Evolutionary conservation across 2,888 invertebrate genomes (phyloP), one percentile per base, ranked within the genome.

Genomic region (Tuberolachnus salignus): DNA sequence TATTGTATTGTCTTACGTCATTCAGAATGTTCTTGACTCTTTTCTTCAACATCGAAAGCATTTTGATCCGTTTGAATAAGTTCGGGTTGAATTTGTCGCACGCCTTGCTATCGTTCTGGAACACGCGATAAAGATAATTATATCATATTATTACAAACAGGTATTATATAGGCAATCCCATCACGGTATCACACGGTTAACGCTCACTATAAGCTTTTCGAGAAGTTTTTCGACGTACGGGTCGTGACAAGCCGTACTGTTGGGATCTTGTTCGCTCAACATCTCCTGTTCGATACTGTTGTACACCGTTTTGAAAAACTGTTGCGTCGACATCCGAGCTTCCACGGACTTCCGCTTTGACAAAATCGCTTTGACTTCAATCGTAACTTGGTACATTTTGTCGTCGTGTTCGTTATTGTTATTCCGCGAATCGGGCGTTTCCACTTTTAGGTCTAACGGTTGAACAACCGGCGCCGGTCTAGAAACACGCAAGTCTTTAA

Each of bases 281-380:
- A 78, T 78, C 13, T 78, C 78, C 11, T 78, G 78, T 59, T 78
- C 78, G 4, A 78, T 78, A n/a, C 59, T 78, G 14, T 21, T 19
- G 21, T 69, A 69, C 11, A 78, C 14, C 8, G 9, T 26, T 49
- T 67, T 67, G 49, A 53, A 78, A 19, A 78, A 69, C 11, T 78
- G 26, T 13, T 51, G 49, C 6, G 78, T 49, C 26, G 59, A 13
- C 21, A n/a, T 21, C 19, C 78, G 49, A 1, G 14, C 49, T 49
- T 78, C 67, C 16, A 49, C 59, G 1, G 67, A 34, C 8, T 11
- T 78, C 11, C 78, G 57, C 34, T 34, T 59, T 0, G 67, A 23
- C 16, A 78, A 67, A 14, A 59, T 34, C 19, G 67, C 14, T 19
- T 49, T 34, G 8, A 78, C 67, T 49, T 67, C 67, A 16, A 49